A percentile compares a stretch with the other conserved stretches of the same genome.
These are phyloP conservation scores for Hypsibius dujardini DNA, from an alignment of 1,140 invertebrate species.

Conservation along the genomic window DNA sequence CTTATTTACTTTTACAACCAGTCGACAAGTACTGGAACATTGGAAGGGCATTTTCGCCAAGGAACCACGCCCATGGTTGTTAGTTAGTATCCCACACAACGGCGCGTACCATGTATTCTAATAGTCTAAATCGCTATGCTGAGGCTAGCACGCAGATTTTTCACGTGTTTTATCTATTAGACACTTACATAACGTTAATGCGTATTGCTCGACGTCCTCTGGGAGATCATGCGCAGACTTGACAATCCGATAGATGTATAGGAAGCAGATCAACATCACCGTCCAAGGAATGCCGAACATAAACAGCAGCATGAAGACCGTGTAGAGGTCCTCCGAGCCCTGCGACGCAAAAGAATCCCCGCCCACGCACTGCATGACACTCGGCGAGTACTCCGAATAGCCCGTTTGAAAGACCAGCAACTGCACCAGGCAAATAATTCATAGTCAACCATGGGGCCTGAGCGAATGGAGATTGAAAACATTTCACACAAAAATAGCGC, in stretches of 20 bases:
- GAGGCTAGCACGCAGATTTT: no score
- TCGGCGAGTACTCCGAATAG: neutral
- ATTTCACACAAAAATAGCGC: no score
- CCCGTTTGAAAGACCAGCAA: constrained; percentile 7
- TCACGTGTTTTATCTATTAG: neutral
- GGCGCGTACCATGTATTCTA: no score
- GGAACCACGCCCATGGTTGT: no score
- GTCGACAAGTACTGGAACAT: no score
- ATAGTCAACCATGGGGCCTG: neutral
- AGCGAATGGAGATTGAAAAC: no score
- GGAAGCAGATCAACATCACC: neutral
- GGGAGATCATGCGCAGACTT: neutral
- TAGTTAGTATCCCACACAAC: no score
- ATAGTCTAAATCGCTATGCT: no score
- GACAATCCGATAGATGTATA: neutral
- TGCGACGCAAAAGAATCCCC: neutral
- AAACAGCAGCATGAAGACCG: neutral
- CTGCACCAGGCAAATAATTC: neutral
- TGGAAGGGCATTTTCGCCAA: no score
- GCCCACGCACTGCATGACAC: constrained; percentile 11
- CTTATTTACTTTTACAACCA: no score
- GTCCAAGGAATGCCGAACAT: neutral
- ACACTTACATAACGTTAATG: constrained; percentile 8
- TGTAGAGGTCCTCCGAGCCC: neutral
- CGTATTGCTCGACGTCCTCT: neutral